Conservation (phyloP, 2,888 invertebrate species). For the Brenthis daphne region DNA sequence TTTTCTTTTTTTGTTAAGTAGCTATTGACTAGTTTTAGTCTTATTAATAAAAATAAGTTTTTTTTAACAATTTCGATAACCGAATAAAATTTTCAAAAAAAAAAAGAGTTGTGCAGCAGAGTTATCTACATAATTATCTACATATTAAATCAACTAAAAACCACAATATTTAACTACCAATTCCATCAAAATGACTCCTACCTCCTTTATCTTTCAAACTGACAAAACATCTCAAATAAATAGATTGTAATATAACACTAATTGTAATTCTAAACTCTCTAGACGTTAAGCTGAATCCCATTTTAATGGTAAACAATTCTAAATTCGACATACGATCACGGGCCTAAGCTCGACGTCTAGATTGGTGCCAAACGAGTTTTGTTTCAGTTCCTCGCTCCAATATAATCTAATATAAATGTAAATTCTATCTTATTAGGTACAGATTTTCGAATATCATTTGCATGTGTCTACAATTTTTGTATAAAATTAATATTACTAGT, state of each 20-base stretch:
- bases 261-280: conserved; percentile 4
- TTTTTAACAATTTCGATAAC: too few species aligned
- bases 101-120: too few species aligned
- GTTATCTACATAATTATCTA: too few species aligned
- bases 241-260: conserved; percentile 12
- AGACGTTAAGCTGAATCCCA: background rate
- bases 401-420: conserved; percentile 31
- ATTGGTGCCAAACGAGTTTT: conserved; percentile 39
- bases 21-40: too few species aligned
- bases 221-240: background rate
- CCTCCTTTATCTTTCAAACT: background rate
- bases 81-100: too few species aligned
- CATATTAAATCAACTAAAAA: too few species aligned
- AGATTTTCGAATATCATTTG: background rate
- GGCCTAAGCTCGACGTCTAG: conserved; percentile 31
- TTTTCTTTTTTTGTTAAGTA: too few species aligned
- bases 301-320: conserved; percentile 13
- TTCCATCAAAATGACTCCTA: too few species aligned
- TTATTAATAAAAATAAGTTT: too few species aligned
- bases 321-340: conserved; percentile 8
- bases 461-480: background rate
- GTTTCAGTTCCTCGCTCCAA: conserved; percentile 33
- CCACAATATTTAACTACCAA: too few species aligned
- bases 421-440: conserved; percentile 13
- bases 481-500: background rate